Base-by-base conservation (phyloP, 1,140 invertebrate species). In the Cydia splendana region DNA sequence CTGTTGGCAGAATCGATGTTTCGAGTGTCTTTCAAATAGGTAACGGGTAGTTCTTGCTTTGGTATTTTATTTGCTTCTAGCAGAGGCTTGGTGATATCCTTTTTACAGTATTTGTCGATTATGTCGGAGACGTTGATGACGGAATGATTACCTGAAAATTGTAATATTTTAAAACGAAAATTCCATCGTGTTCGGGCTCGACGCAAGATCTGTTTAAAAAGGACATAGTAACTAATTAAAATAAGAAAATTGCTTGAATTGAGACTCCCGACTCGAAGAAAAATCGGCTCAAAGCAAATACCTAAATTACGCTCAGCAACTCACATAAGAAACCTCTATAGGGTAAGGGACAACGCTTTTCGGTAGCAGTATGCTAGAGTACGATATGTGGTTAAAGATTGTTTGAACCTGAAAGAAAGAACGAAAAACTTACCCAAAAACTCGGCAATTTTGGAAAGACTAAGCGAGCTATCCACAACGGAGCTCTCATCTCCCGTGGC, bases 401-500 rank as follows among this genome's bases (percentile, higher is more conserved):
- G 34, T 34, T 30, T 34, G 34, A 12, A 13, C 13, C 13, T 48
- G 10, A 15, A 15, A 51, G 15, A 4, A 48, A 65, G 28, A 57
- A 76, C 28, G 79, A 42, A 18, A 81, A 65, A 80, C 84, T 84
- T 80, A 92, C 91, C 87, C 65, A 92, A 83, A 82, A 87, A 91
- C 76, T 92, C 90, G 38, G 90, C 89, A 82, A 92, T 92, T 77
- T 89, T 91, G 0, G 91, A 92, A 76, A 92, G 84, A 77, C 89
- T 92, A 10, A 92, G 78, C 4, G 91, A 92, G 78, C 88, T 89
- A 57, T 92, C 88, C 6, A 82, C 45, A 15, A 28, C 80, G 7
- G 87, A 87, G 18, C 79, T 83, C 62, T 88, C 89, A 20, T 91
- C 90, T 13, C 89, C 88, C 12, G 80, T 78, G 0, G 79, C n/a